Conservation (phyloP, 2,113 vertebrate genomes). For the Archilochus colubris region DNA sequence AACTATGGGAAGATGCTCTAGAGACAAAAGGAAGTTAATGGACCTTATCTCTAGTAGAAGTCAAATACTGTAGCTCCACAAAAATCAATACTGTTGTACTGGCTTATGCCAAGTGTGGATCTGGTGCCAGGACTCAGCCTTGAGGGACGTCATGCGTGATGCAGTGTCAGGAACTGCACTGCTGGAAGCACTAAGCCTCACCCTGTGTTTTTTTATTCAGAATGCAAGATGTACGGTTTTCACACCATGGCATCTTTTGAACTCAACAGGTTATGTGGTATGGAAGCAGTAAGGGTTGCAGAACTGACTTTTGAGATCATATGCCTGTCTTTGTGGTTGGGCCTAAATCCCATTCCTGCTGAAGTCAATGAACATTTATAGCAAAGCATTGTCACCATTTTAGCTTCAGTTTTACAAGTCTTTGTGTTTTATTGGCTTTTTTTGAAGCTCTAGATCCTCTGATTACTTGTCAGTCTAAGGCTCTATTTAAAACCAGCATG, state of each 20-base stretch:
- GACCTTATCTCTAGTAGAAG: background rate
- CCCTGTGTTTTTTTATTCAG: background rate
- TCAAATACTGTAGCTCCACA: background rate
- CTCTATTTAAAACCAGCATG: background rate
- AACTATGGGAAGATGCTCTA: background rate
- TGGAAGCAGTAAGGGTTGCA: background rate
- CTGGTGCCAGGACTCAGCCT: background rate
- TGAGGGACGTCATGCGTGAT: background rate
- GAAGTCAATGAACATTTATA: background rate
- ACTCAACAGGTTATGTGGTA: background rate
- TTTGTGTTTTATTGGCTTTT: background rate
- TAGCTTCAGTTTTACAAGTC: background rate
- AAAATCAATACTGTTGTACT: background rate
- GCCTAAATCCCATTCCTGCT: background rate
- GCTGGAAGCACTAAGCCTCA: background rate
- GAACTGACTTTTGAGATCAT: background rate
- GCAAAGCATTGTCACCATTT: background rate
- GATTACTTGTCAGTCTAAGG: background rate
- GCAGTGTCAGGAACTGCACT: background rate
- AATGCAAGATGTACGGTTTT: background rate
- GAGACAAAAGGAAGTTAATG: conserved; percentile 14
- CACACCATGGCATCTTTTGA: background rate
- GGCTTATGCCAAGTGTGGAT: background rate
- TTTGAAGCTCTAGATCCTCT: background rate
- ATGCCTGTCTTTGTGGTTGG: background rate